Percentiles rank a stretch among this genome's conserved stretches.
These are phyloP conservation scores for Phaedon cochleariae DNA, from an alignment of 2,888 invertebrate genomes.

Conservation along the genomic window DNA sequence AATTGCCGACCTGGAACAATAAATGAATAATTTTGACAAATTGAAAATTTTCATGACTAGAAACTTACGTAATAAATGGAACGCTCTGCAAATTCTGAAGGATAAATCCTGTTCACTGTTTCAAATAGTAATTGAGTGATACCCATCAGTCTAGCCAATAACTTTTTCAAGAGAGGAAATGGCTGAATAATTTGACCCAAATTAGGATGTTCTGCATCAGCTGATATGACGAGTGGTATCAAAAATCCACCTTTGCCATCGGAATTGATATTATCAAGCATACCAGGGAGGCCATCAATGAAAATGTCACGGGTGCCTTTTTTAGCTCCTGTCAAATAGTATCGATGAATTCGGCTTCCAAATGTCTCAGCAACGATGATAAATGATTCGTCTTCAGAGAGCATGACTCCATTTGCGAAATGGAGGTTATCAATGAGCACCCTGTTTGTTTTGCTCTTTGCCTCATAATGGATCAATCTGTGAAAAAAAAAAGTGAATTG, in stretches of 20 bases:
- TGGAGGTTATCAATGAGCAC: constrained; percentile 79
- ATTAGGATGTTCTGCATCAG: constrained; percentile 68
- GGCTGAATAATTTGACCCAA: constrained; percentile 66
- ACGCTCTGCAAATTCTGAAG: constrained; percentile 71
- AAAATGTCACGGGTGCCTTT: constrained; percentile 79
- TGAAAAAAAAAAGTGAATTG: constrained; percentile 43
- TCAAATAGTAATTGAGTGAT: constrained; percentile 72
- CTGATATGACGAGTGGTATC: constrained; percentile 67
- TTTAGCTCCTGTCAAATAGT: constrained; percentile 82
- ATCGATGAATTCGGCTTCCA: constrained; percentile 74
- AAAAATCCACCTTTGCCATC: constrained; percentile 71
- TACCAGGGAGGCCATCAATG: constrained; percentile 79
- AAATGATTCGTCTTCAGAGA: constrained; percentile 84
- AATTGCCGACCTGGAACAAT: constrained; percentile 71
- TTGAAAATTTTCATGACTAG: background rate
- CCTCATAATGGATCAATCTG: constrained; percentile 84
- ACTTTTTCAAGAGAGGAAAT: constrained; percentile 73
- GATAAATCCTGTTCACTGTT: constrained; percentile 70
- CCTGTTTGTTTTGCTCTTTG: constrained; percentile 77
- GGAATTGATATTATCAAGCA: constrained; percentile 71
- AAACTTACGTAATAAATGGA: constrained; percentile 69
- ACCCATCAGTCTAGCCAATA: constrained; percentile 68
- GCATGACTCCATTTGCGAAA: constrained; percentile 88
- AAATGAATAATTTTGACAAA: background rate
- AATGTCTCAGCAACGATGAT: constrained; percentile 80